These are phyloP conservation scores for Nemurella pictetii DNA, from an alignment of 2,888 invertebrate species.

Conservation along the genomic window DNA sequence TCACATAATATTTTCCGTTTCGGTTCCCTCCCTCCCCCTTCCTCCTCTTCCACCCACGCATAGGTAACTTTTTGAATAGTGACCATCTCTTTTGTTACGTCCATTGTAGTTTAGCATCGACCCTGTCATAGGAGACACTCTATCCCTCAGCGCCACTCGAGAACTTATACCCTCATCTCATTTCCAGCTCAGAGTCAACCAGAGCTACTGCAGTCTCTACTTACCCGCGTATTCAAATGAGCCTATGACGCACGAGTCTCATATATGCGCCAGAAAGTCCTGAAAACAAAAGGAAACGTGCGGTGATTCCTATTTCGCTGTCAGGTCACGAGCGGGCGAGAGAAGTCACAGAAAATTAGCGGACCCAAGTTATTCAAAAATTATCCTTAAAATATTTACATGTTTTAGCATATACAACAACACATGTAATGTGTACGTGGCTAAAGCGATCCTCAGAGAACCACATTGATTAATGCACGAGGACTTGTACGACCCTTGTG, in stretches of 20 bases:
- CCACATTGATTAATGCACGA: no score
- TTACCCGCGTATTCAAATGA: not conserved
- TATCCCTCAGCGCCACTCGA: not conserved
- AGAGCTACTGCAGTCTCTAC: not conserved
- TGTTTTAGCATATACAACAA: no score
- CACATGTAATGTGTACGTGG: no score
- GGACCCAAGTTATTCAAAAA: not conserved
- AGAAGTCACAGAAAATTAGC: not conserved
- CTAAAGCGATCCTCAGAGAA: no score
- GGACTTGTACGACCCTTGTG: no score
- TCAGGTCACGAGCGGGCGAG: not conserved
- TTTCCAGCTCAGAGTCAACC: not conserved
- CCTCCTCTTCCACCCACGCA: no score
- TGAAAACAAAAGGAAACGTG: not conserved
- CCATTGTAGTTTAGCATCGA: not conserved
- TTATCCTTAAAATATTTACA: no score
- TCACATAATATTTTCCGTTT: not conserved
- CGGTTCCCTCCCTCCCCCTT: no score
- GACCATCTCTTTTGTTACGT: not conserved
- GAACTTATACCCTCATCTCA: constrained; percentile 1
- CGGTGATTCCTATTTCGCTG: not conserved
- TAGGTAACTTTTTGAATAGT: not conserved
- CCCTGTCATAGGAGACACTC: not conserved
- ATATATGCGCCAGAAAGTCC: not conserved
- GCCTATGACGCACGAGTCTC: not conserved